Base-by-base conservation (phyloP, 2,113 vertebrate species). In the Brachionichthys hirsutus region DNA sequence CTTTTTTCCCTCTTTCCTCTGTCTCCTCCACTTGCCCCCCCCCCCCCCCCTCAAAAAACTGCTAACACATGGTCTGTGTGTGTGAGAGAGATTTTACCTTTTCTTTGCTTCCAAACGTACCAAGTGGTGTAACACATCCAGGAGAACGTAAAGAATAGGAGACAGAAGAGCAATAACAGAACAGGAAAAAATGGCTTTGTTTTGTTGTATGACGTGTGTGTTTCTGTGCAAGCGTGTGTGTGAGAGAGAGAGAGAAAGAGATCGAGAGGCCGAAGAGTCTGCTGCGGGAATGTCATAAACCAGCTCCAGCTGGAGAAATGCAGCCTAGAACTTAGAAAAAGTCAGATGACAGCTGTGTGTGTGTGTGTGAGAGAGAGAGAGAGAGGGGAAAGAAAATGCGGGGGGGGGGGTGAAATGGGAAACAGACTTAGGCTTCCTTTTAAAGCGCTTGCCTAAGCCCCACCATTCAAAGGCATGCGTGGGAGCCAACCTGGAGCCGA, bases 271-370 rank as follows among this genome's bases (percentile, higher is more conserved):
- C 92, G 91, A 90, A 80, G 73, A 91, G 92, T 90, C 89, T 92
- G 92, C 87, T 71, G 83, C 90, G 90, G 90, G 91, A 94, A 94
- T 93, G 89, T 90, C 92, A 94, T 93, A 95, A 94, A 94, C 89
- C 84, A 90, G 93, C 90, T 94, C 91, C 89, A 94, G 92, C 93
- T 95, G 93, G 89, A 93, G 89, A 90, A 91, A 90, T 90, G 89
- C 88, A 91, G 89, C 84, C 65, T 73, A 92, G 89, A 93, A 93
- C 89, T 92, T 91, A 89, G n/a, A n/a, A 92, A 91, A 93, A 92
- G 90, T 91, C 92, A 94, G 92, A 94, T 92, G 92, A 95, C 92
- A 94, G 92, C 89, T 92, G 88, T 85, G 89, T 89, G 86, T 85
- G 87, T 83, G 68, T 82, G 77, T 38, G 24, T 68, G 86, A 61